Conservation (phyloP, 2,113 vertebrate species). For the Odocoileus hemionus region DNA sequence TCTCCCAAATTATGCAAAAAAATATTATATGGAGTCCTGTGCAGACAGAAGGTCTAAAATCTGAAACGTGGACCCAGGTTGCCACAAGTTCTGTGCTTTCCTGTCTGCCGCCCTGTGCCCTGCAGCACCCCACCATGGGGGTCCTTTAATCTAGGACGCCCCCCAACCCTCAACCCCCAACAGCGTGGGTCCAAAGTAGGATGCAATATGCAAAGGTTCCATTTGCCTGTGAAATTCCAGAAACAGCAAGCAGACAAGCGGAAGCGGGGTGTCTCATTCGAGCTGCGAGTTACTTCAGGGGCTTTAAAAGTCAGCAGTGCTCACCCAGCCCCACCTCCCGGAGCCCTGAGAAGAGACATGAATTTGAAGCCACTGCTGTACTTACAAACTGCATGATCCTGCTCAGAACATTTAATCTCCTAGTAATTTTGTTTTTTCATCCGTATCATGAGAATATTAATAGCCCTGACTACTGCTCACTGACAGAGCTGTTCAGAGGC, state of each 20-base stretch:
- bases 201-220: background rate
- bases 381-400: background rate
- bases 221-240: background rate
- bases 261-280: background rate
- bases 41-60: background rate
- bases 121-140: background rate
- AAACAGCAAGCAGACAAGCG: background rate
- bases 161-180: background rate
- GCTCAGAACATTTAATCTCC: background rate
- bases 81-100: background rate
- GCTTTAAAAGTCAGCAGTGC: background rate
- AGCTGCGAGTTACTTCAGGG: background rate
- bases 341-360: background rate
- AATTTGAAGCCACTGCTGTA: background rate
- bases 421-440: background rate
- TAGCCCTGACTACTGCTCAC: background rate
- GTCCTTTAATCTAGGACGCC: background rate
- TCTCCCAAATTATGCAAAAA: background rate
- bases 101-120: background rate
- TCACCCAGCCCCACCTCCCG: background rate
- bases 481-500: background rate
- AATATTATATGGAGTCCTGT: background rate
- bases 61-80: background rate
- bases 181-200: background rate
- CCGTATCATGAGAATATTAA: background rate